Evolutionary conservation across 2,797 vertebrate species (phyloP).

Genomic region (Microctenopoma lineatum): DNA sequence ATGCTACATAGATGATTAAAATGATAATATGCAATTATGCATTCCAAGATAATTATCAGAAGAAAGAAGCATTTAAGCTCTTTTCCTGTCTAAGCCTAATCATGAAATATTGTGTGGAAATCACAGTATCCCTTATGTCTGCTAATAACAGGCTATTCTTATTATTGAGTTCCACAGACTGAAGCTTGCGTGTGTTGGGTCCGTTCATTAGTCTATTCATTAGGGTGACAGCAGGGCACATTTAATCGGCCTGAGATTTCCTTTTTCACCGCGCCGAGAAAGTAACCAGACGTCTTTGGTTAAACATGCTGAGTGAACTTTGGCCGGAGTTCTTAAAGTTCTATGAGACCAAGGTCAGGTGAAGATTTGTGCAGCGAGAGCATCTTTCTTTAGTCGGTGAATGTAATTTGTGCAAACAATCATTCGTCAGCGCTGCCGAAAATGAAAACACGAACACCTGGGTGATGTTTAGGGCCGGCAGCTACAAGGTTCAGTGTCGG

Average conservation of each 20-base stretch:
- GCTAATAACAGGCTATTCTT: slow-evolving; percentile 1
- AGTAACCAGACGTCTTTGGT: neutral
- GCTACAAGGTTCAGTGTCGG: too few relatives aligned
- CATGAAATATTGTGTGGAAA: slow-evolving; percentile 8
- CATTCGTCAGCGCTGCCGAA: too few relatives aligned
- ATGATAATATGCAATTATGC: neutral
- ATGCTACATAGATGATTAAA: neutral
- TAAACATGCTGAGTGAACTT: neutral
- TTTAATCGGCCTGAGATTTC: neutral
- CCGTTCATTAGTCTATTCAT: slow-evolving; percentile 16
- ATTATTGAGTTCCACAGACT: neutral
- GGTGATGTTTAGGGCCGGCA: too few relatives aligned
- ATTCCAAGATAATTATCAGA: slow-evolving; percentile 8
- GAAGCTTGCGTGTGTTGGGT: neutral
- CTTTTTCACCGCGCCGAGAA: neutral
- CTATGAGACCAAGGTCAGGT: neutral
- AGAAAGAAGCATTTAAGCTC: neutral
- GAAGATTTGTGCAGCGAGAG: neutral
- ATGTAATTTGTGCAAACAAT: neutral
- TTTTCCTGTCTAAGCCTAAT: neutral
- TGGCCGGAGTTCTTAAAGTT: neutral
- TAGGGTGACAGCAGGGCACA: neutral
- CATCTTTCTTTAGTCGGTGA: neutral
- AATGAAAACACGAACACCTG: too few relatives aligned
- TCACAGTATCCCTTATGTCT: neutral